Base-by-base conservation (phyloP, 1,140 invertebrate genomes). In the Portunus trituberculatus region DNA sequence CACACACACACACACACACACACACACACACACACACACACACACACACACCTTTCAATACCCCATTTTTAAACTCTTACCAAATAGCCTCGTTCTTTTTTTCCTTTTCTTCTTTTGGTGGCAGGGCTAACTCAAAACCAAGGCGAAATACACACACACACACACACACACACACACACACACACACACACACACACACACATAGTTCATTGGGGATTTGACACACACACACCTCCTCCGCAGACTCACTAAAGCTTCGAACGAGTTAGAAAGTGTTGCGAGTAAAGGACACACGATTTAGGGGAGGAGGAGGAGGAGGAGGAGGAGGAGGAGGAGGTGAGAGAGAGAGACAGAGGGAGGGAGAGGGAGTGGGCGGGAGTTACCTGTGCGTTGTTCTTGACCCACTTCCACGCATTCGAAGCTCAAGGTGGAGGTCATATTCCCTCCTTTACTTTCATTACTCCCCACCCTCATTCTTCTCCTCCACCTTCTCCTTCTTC, bases 371-470 rank as follows among this genome's bases (percentile, higher is more conserved):
- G 32, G 14, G 20, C 0, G 46, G 6, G n/a, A 16, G 31, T 28
- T 28, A 92, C 28, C 28, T 86, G 25, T 86, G 25, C n/a, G 59
- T 29, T 45, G 32, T 45, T 46, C 45, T 45, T 39, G 86, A 88
- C 45, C 86, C 31, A 46, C 86, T 88, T 88, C 31, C 86, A 25
- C 45, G 32, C 31, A 39, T 88, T 20, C 45, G 12, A 14, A 46
- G 10, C 86, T 39, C 45, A 88, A 88, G 45, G 86, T 88, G 45
- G 45, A 88, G 86, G 86, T 39, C 45, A 39, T 20, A 88, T 45
- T 67, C 91, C 32, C 91, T 67, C 91, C 32, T 59, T 67, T n/a
- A 39, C 46, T 31, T 76, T 92, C n/a, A 52, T n/a, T 76, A 29
- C 20, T 32, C 31, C 91, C 45, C n/a, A 31, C n/a, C 3, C 91